Base-by-base conservation (phyloP, 2,888 invertebrate species). In the Phorcus lineatus region DNA sequence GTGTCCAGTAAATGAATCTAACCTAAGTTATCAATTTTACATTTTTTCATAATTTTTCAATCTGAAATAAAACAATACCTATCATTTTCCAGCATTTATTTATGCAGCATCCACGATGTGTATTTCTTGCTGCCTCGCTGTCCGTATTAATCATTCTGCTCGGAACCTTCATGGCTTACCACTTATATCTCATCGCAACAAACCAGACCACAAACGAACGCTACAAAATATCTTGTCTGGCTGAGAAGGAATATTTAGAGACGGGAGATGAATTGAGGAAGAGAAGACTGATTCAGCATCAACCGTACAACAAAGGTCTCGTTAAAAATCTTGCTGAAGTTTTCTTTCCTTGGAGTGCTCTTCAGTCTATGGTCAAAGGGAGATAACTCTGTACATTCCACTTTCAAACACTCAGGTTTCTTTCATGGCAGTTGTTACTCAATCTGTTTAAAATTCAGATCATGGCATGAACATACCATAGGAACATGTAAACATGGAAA, bases 121-220 rank as follows among this genome's bases (percentile, higher is more conserved):
- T 92, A 74, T 90, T 92, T 80, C 87, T 92, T 47, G 85, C 87
- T 13, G 84, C 88, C 0, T 86, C 89, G 3, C 84, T 91, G n/a
- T 70, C 83, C 2, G 86, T 90, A 31, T 79, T 91, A 22, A 85
- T 87, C 2, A 77, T 90, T 22, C 79, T 91, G 9, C 84, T 92
- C 28, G 84, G 85, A 19, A 81, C 87, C 19, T 92, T 92, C 80
- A 84, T 88, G 0, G 57, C 80, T 31, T 92, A 92, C 79, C 92
- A 92, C 77, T 11, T 90, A 31, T 91, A 88, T 83, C 88, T 92
- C 17, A 80, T 90, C n/a, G 55, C 81, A 36, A 88, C 84, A 70
- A 93, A 93, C 83, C 90, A 92, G 81, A 93, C 92, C 6, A 92
- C 92, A 31, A 92, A 92, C 77, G 92, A 92, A 81, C 85, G 91